A percentile compares a stretch with the other conserved stretches of the same genome.
These are phyloP conservation scores for Luscinia luscinia DNA, from an alignment of 2,797 vertebrate genomes.

Conservation along the genomic window DNA sequence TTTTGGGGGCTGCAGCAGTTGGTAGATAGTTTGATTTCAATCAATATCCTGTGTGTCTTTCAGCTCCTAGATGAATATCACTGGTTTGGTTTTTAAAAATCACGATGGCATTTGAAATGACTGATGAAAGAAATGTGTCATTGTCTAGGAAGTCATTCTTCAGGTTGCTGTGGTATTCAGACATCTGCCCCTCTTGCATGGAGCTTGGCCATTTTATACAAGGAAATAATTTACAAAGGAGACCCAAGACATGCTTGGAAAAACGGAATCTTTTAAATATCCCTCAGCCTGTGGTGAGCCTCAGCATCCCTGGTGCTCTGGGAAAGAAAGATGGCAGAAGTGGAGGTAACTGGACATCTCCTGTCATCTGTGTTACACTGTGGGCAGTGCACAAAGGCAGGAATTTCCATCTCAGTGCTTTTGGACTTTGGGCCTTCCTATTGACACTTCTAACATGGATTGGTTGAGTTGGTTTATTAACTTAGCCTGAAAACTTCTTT, in stretches of 20 bases:
- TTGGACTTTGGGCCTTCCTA: not conserved
- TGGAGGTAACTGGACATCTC: not conserved
- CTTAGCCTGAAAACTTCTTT: not conserved
- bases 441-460: not conserved
- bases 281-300: not conserved
- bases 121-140: not conserved
- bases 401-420: not conserved
- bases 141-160: not conserved
- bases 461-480: not conserved
- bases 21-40: not conserved
- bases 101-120: not conserved
- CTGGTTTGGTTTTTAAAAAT: not conserved
- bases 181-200: not conserved
- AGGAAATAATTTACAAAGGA: not conserved
- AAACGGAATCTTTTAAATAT: not conserved
- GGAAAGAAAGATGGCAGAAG: not conserved
- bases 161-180: not conserved
- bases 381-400: not conserved
- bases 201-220: not conserved
- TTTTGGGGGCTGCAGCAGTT: not conserved
- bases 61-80: not conserved
- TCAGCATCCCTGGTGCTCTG: not conserved
- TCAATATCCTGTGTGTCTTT: not conserved
- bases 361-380: fast-evolving
- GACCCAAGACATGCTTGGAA: not conserved